Conservation (phyloP, 2,888 invertebrate species). For the Biston betularia region DNA sequence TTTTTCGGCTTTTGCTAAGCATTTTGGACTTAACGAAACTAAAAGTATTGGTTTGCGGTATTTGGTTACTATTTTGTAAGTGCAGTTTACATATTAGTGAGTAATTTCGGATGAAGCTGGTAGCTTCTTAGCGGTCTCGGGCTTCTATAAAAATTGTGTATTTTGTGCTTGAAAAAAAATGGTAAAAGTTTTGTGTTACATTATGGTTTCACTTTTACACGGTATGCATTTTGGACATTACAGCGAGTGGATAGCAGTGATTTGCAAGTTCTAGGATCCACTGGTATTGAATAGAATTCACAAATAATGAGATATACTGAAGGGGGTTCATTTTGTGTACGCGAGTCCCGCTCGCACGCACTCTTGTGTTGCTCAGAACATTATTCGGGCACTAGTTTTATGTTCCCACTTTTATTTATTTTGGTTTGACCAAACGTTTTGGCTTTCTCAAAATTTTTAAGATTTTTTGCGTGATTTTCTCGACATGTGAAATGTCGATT, state of each 20-base stretch:
- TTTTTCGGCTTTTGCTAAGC: no score
- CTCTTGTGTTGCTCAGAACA: conserved; percentile 34
- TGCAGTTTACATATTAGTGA: no score
- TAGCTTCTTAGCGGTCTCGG: no score
- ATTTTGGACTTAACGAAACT: no score
- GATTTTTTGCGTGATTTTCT: not conserved
- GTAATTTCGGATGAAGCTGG: no score
- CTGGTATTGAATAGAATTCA: conserved; percentile 67
- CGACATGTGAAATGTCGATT: not conserved
- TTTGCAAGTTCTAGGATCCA: conserved; percentile 74
- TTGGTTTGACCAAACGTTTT: not conserved
- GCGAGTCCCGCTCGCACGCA: conserved; percentile 32
- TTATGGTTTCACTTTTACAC: conserved; percentile 36
- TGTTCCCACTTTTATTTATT: not conserved
- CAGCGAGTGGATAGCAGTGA: conserved; percentile 69
- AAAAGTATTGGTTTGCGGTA: no score
- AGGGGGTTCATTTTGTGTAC: conserved; percentile 64
- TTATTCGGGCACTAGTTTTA: conserved; percentile 12
- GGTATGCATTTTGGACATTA: conserved; percentile 72
- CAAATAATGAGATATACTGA: conserved; percentile 58
- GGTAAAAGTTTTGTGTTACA: no score
- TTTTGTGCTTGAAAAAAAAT: no score
- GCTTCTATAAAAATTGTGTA: no score
- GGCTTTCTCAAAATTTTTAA: not conserved
- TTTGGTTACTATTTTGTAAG: no score